phyloP scores from a whole-genome alignment of 1,140 invertebrate species.

The Brachionus calyciflorus region DNA sequence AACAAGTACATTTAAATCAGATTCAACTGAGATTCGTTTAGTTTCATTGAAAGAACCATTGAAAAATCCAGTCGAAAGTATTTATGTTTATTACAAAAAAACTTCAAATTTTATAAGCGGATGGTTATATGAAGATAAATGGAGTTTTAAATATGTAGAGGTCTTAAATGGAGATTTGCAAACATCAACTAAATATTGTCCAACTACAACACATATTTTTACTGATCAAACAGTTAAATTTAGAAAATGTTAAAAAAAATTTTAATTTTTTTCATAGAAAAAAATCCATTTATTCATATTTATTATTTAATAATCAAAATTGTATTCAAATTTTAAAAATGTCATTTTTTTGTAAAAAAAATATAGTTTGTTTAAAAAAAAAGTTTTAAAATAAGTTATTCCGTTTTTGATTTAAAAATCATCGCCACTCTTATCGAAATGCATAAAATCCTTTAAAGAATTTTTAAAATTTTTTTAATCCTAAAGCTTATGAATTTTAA shows the following conservation, averaged over 20 bases:
- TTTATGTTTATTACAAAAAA: constrained; percentile 8
- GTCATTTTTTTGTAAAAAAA: not conserved
- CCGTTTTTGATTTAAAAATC: constrained; percentile 18
- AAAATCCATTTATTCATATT: constrained; percentile 18
- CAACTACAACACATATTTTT: not conserved
- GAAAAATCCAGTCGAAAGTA: not conserved
- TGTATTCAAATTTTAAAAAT: too few species aligned
- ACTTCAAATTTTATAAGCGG: constrained; percentile 10
- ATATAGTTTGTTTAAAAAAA: too few species aligned
- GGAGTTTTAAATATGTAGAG: constrained; percentile 22
- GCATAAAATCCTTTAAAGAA: constrained; percentile 51
- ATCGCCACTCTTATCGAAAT: constrained; percentile 50
- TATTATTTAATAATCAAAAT: too few species aligned
- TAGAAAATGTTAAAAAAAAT: constrained; percentile 31
- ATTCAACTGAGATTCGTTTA: constrained; percentile 36
- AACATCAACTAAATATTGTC: constrained; percentile 6
- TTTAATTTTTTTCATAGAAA: not conserved
- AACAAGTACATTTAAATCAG: constrained; percentile 26
- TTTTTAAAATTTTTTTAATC: constrained; percentile 23
- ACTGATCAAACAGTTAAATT: constrained; percentile 37
- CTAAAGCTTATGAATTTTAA: too few species aligned
- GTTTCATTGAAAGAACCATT: constrained; percentile 27
- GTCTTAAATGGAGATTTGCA: constrained; percentile 31
- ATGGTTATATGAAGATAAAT: constrained; percentile 37
- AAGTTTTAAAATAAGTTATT: not conserved